Evolutionary conservation across 2,797 vertebrate species (phyloP).

Genomic region (Chaunax sp.): DNA sequence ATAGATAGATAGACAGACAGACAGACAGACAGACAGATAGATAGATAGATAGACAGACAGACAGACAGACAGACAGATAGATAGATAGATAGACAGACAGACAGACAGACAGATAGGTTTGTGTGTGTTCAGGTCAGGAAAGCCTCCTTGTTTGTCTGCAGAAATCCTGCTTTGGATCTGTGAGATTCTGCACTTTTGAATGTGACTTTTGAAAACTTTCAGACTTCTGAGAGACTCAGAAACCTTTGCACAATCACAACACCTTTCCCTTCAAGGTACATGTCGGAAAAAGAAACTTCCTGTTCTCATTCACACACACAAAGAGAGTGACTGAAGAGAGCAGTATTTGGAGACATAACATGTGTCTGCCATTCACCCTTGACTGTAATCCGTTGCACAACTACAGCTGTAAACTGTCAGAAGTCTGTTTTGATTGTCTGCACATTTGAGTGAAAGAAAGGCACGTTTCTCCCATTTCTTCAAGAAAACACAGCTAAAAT

Average conservation of each 20-base stretch:
- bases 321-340: constrained; percentile 40
- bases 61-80: too few species aligned
- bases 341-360: constrained; percentile 27
- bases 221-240: constrained; percentile 48
- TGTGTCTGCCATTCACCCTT: constrained; percentile 57
- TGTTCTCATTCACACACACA: constrained; percentile 28
- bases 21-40: too few species aligned
- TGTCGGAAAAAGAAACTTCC: constrained; percentile 55
- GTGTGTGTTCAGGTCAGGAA: constrained; percentile 8
- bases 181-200: constrained; percentile 7
- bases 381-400: constrained; percentile 62
- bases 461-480: constrained; percentile 46
- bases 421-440: constrained; percentile 66
- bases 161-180: constrained; percentile 42
- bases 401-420: constrained; percentile 60
- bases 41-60: too few species aligned
- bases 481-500: constrained; percentile 74
- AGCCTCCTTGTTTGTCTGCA: constrained; percentile 30
- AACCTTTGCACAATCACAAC: constrained; percentile 40
- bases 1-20: too few species aligned
- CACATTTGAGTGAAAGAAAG: constrained; percentile 44
- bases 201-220: constrained; percentile 23
- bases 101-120: not conserved
- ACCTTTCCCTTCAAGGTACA: constrained; percentile 32
- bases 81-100: too few species aligned